phyloP scores from a whole-genome alignment of 2,888 invertebrate genomes.

The Tipula confusa region DNA sequence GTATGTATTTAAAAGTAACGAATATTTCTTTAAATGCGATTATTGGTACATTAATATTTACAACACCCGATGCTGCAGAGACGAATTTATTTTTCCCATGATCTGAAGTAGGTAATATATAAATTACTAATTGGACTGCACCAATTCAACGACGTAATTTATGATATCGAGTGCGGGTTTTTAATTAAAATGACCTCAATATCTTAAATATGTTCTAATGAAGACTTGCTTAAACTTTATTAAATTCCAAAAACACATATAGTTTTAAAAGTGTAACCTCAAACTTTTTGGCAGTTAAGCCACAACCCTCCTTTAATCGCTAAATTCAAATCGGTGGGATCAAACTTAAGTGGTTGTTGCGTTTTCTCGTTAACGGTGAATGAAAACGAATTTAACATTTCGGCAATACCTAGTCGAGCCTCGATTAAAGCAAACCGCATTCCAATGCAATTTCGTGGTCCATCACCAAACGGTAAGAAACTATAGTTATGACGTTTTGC shows the following conservation, averaged over 20 bases:
- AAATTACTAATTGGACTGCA: no score
- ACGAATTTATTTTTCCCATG: no score
- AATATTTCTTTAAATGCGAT: no score
- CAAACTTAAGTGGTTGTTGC: neutral
- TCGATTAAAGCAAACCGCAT: constrained; percentile 47
- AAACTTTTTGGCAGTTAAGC: neutral
- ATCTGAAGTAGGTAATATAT: no score
- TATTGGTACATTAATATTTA: no score
- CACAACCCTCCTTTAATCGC: neutral
- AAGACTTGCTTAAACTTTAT: neutral
- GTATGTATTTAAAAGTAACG: no score
- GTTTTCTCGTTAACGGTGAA: neutral
- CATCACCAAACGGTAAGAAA: constrained; percentile 45
- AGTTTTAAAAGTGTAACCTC: neutral
- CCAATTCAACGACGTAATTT: no score
- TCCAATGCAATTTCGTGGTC: constrained; percentile 46
- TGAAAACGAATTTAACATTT: constrained; percentile 36
- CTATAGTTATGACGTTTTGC: constrained; percentile 40
- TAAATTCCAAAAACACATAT: neutral
- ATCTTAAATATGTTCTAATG: no score
- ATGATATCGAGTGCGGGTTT: no score
- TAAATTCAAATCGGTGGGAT: neutral
- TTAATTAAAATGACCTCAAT: no score
- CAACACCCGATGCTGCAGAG: no score
- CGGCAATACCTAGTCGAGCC: constrained; percentile 41